Evolutionary conservation across 2,888 invertebrate species (phyloP).

Genomic region (Polymixis flavicincta): DNA sequence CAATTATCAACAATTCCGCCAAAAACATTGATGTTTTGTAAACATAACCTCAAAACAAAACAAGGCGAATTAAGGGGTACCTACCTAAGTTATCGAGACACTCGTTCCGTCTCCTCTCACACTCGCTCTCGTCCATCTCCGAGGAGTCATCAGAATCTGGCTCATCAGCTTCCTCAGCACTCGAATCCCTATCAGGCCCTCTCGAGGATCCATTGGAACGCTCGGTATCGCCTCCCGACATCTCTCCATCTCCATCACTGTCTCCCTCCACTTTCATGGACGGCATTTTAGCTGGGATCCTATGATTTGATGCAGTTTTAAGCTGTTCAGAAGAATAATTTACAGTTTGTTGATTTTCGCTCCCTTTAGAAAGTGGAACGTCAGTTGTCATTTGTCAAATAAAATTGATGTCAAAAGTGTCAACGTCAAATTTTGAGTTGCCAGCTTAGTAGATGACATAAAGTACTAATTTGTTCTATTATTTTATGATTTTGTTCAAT

Average conservation of each 20-base stretch:
- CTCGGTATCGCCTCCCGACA: slow-evolving; percentile 93
- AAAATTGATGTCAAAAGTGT: slow-evolving; percentile 34
- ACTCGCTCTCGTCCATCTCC: slow-evolving; percentile 98
- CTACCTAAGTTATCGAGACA: slow-evolving; percentile 95
- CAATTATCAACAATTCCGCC: slow-evolving; percentile 52
- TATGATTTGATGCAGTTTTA: not conserved
- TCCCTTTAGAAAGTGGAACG: slow-evolving; percentile 65
- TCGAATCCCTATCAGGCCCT: slow-evolving; percentile 92
- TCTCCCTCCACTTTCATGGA: slow-evolving; percentile 93
- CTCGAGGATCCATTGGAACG: slow-evolving; percentile 92
- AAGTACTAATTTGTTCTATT: not conserved
- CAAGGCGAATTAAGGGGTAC: slow-evolving; percentile 52
- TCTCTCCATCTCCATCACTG: slow-evolving; percentile 91
- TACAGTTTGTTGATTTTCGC: slow-evolving; percentile 67
- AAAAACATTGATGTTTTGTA: slow-evolving; percentile 82
- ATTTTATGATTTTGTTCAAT: not conserved
- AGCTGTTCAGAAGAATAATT: slow-evolving; percentile 7
- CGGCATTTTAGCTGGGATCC: slow-evolving; percentile 87
- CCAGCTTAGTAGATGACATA: not conserved
- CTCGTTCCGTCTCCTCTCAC: slow-evolving; percentile 95
- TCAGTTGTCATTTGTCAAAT: slow-evolving; percentile 52
- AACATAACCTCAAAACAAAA: slow-evolving; percentile 86
- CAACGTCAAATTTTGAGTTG: slow-evolving; percentile 49
- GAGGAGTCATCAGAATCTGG: slow-evolving; percentile 96
- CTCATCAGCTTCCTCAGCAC: slow-evolving; percentile 94